phyloP scores from a whole-genome alignment of 2,797 vertebrate genomes.

The Manis pentadactyla region DNA sequence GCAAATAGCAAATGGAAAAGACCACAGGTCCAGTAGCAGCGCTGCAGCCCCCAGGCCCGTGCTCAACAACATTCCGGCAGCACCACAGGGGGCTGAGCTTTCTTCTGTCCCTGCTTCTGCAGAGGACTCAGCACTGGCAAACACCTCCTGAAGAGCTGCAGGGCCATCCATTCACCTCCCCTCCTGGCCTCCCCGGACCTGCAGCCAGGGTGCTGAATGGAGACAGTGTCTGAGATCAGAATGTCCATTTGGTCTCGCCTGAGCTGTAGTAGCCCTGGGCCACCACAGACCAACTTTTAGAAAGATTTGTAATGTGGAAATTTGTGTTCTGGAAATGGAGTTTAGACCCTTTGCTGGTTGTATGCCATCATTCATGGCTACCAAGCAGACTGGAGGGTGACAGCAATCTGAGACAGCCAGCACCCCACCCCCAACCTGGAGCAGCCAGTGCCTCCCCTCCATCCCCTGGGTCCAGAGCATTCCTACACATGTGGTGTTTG shows the following conservation, averaged over 20 bases:
- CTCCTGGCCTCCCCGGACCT: not conserved
- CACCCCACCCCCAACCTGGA: fast-evolving
- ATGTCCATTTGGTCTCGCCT: not conserved
- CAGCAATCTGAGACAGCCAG: not conserved
- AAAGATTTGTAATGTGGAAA: not conserved
- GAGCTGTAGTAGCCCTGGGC: not conserved
- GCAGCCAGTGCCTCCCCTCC: not conserved
- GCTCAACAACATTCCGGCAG: fast-evolving
- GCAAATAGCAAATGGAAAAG: not conserved
- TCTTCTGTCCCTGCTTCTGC: not conserved
- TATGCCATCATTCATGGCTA: not conserved
- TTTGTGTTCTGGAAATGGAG: not conserved
- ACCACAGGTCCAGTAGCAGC: not conserved
- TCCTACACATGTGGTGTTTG: not conserved
- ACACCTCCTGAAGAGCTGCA: not conserved
- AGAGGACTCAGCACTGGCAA: not conserved
- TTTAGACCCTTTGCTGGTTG: not conserved
- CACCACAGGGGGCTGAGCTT: fast-evolving
- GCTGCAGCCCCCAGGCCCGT: not conserved
- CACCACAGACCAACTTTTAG: not conserved
- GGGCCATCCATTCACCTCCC: not conserved
- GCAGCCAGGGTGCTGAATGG: not conserved
- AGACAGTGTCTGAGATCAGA: not conserved
- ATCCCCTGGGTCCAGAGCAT: not conserved
- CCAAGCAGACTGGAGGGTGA: not conserved